phyloP scores from a whole-genome alignment of 2,888 invertebrate genomes.

The Ochropacha duplaris region DNA sequence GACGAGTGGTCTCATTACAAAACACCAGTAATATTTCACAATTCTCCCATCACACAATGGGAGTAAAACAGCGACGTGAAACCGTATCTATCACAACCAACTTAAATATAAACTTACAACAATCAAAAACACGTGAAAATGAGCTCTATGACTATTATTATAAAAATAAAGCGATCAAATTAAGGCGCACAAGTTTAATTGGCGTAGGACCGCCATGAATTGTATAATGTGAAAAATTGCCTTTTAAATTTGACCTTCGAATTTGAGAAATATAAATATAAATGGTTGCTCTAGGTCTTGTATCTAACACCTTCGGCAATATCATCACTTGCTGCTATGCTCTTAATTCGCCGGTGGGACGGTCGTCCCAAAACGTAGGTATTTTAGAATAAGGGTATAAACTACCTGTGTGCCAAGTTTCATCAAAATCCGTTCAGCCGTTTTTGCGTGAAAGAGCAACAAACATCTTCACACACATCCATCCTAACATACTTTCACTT shows the following conservation, averaged over 20 bases:
- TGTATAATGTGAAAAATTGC: not conserved
- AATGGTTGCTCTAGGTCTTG: too few species aligned
- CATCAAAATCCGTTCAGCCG: too few species aligned
- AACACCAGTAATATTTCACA: slow-evolving; percentile 2
- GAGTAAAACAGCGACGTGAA: slow-evolving; percentile 6
- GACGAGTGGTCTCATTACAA: not conserved
- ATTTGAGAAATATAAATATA: not conserved
- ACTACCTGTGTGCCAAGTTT: too few species aligned
- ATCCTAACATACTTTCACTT: too few species aligned
- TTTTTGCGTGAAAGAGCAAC: too few species aligned
- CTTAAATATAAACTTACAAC: not conserved
- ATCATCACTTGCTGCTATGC: too few species aligned
- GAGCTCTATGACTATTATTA: not conserved
- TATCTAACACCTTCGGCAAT: too few species aligned
- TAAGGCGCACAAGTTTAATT: not conserved
- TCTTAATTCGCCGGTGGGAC: too few species aligned
- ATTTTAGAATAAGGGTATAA: too few species aligned
- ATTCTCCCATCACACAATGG: slow-evolving; percentile 10
- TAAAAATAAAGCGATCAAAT: not conserved
- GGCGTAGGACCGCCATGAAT: not conserved
- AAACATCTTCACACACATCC: too few species aligned
- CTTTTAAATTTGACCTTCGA: not conserved
- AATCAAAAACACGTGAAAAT: not conserved
- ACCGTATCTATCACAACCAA: slow-evolving; percentile 5
- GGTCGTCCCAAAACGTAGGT: too few species aligned